Conservation (phyloP, 2,797 vertebrate species). For the Lithobates pipiens region DNA sequence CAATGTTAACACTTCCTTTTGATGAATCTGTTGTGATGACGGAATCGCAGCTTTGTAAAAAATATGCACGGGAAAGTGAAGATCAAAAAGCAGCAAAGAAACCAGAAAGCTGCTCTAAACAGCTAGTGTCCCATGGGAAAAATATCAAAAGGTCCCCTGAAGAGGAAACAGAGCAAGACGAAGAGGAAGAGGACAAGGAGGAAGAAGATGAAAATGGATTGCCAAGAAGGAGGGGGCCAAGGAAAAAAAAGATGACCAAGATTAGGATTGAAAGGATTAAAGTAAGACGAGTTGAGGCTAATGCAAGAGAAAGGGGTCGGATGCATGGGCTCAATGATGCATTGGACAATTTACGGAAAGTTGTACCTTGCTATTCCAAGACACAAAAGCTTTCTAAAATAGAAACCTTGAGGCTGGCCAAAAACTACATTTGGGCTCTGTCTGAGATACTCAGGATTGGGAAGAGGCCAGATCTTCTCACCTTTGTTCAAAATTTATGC, state of each 20-base stretch:
- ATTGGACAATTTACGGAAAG: slow-evolving; percentile 96
- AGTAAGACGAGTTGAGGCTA: slow-evolving; percentile 92
- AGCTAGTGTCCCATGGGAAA: slow-evolving; percentile 78
- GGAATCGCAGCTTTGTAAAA: slow-evolving; percentile 91
- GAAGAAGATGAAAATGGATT: slow-evolving; percentile 89
- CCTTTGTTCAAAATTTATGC: slow-evolving; percentile 96
- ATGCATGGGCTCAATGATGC: slow-evolving; percentile 97
- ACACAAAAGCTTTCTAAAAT: slow-evolving; percentile 99
- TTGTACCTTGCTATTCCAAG: slow-evolving; percentile 98
- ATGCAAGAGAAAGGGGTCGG: slow-evolving; percentile 91
- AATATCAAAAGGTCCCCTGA: slow-evolving; percentile 82
- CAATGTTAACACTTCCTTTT: slow-evolving; percentile 96
- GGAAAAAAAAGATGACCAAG: slow-evolving; percentile 91
- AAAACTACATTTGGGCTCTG: slow-evolving; percentile 99
- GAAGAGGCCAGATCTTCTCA: slow-evolving; percentile 94
- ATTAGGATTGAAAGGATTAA: slow-evolving; percentile 88
- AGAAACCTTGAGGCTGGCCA: slow-evolving; percentile 95
- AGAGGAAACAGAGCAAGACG: slow-evolving; percentile 83
- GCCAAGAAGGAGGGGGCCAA: slow-evolving; percentile 87
- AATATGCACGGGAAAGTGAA: slow-evolving; percentile 88
- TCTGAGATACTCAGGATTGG: slow-evolving; percentile 96
- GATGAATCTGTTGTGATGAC: slow-evolving; percentile 94
- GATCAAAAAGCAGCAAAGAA: slow-evolving; percentile 85
- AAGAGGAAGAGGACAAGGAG: slow-evolving; percentile 84
- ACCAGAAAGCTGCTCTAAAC: slow-evolving; percentile 80